These are phyloP conservation scores for Mesopsocus fuscifrons DNA, from an alignment of 2,888 invertebrate genomes.

Conservation along the genomic window DNA sequence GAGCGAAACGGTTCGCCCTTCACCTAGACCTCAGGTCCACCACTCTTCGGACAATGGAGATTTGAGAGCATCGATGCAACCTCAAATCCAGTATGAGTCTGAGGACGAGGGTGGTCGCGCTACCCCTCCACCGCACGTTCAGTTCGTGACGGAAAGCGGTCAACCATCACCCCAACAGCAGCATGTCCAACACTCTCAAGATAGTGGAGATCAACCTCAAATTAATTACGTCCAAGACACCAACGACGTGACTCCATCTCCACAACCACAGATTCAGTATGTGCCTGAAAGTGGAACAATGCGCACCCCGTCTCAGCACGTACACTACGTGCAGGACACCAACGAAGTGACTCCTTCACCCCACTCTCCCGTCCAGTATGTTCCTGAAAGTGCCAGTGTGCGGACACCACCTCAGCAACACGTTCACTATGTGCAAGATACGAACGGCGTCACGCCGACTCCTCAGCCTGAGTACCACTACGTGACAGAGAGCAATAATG, in stretches of 20 bases:
- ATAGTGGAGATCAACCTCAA: too few species aligned
- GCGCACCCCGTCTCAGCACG: slow-evolving; percentile 7
- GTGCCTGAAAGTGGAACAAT: slow-evolving; percentile 10
- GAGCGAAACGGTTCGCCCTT: too few species aligned
- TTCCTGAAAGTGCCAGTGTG: too few species aligned
- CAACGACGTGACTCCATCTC: neutral
- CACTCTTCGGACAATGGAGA: too few species aligned
- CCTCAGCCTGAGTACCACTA: slow-evolving; percentile 14
- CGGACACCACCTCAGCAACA: neutral
- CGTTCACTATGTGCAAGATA: slow-evolving; percentile 4
- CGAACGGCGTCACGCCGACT: slow-evolving; percentile 8
- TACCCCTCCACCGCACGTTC: too few species aligned
- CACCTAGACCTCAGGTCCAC: too few species aligned
- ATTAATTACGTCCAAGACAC: neutral
- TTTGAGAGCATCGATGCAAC: too few species aligned
- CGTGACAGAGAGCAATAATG: slow-evolving; percentile 10
- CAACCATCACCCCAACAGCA: slow-evolving; percentile 8
- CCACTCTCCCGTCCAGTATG: slow-evolving; percentile 10
- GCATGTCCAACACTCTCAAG: too few species aligned
- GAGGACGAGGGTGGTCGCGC: too few species aligned
- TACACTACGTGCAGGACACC: neutral
- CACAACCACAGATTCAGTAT: too few species aligned
- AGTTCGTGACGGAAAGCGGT: too few species aligned
- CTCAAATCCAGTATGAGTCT: too few species aligned
- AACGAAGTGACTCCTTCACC: slow-evolving; percentile 1